Evolutionary conservation across 2,888 invertebrate genomes (phyloP), one percentile per base, ranked within the genome.

Genomic region (Hirtodrosophila cameraria): DNA sequence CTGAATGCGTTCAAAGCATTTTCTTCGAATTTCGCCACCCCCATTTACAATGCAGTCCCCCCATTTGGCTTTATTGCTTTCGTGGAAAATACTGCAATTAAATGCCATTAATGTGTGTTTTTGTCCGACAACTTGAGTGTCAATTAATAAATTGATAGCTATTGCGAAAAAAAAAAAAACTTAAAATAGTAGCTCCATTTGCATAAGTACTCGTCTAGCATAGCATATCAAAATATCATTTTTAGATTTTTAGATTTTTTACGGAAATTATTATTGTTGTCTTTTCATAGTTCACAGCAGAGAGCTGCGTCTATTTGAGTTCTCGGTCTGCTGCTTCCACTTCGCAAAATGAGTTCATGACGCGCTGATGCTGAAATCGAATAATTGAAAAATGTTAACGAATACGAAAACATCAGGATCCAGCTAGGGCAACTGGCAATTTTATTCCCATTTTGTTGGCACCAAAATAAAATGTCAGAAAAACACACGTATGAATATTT

Each of bases 11-110:
- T 55, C 41, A 58, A 54, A 52, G 16, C 53, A 41, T 52, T 80
- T 80, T 83, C 83, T 16, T 36, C 41, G 80, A 83, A 82, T 60
- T 67, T 67, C 38, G 13, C 25, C 27, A 39, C 42, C 59, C 46
- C 15, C 52, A 64, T 49, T 53, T 35, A 39, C 39, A 62, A 48
- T 12, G 46, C 35, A 11, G 28, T 31, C 28, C 45, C 31, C 25
- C 11, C 25, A 57, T 30, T 54, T 65, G 52, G 62, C 62, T 64
- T 50, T 16, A 41, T 20, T 60, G 65, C 67, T 20, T 60, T 67
- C 67, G 36, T 25, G 33, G 70, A 65, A 82, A 78, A 28, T 15
- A 16, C 27, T 23, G 62, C 65, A 80, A 80, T 80, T 83, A 77
- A 38, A 28, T 60, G 52, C 42, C 45, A 61, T 62, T 74, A 46